Evolutionary conservation across 2,888 invertebrate genomes (phyloP), one percentile per base, ranked within the genome.

Genomic region (Morpho helenor): DNA sequence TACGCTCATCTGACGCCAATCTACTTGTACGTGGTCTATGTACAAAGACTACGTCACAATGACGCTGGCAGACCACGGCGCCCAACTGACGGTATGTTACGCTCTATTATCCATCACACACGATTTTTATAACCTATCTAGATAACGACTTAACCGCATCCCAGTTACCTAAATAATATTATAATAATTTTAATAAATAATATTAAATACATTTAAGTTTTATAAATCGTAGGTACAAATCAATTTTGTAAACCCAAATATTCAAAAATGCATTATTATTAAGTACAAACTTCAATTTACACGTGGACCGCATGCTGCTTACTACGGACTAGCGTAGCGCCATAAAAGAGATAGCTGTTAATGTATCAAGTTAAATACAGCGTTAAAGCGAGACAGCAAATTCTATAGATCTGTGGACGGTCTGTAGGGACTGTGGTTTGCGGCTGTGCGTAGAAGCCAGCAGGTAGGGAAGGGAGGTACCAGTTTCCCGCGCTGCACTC

Each of bases 401-500:
- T 3, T 43, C n/a, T 43, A 43, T 31, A 31, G 31, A 9, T 43
- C 42, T 43, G 9, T 43, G 9, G 52, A 45, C 57, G 40, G 46
- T 50, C 44, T 45, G 56, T 61, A 61, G 62, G 54, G 61, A 43
- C 57, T 47, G 57, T 56, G 52, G 60, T 43, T 43, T 47, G 49
- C 43, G 46, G 57, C 51, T 31, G 54, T 57, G 60, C 59, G 68
- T 65, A 70, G 54, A 66, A 68, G 67, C 65, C 68, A 63, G 69
- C 71, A 75, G 75, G 75, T 73, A 76, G 70, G 70, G 66, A 74
- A 71, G 77, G 78, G 62, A 63, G 64, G 60, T 70, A 73, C 71
- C 72, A 69, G 72, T 82, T 83, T 83, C 84, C 84, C 84, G 82
- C 82, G 80, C 73, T 80, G 77, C 59, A 77, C 77, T 80, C 76